Conservation (phyloP, 2,113 vertebrate species). For the Megatriorchis doriae region DNA sequence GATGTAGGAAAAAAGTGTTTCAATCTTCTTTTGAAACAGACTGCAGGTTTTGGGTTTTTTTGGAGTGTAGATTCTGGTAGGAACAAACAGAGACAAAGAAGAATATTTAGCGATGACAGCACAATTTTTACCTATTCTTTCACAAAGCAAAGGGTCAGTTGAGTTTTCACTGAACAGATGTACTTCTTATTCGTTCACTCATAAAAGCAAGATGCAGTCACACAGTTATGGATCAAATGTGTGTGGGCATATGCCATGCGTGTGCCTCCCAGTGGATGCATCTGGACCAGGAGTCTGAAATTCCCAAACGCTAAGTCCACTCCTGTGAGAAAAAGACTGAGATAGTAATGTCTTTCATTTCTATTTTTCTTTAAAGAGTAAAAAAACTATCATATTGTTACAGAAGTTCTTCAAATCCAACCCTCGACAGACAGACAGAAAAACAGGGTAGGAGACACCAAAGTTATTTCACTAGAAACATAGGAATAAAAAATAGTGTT, state of each 20-base stretch:
- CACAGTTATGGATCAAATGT: not conserved
- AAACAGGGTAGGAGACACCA: not conserved
- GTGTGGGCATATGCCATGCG: accelerated
- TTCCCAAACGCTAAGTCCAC: not conserved
- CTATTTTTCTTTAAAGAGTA: not conserved
- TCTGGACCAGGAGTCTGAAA: not conserved
- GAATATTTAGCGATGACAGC: not conserved
- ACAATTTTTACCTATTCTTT: not conserved
- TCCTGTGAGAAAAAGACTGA: not conserved
- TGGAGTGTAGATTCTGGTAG: not conserved
- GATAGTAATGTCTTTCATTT: not conserved
- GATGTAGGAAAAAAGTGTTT: not conserved
- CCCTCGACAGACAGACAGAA: not conserved
- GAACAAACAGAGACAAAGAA: not conserved
- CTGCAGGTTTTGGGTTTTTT: not conserved
- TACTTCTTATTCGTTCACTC: not conserved
- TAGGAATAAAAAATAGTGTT: not conserved
- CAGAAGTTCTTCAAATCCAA: not conserved
- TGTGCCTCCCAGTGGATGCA: not conserved
- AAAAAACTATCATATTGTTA: not conserved
- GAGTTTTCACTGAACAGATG: not conserved
- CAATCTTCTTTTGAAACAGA: not conserved
- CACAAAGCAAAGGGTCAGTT: not conserved
- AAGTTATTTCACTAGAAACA: not conserved
- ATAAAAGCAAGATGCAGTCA: not conserved